Percentiles rank a stretch among this genome's conserved stretches.
These are phyloP conservation scores for Taenaris catops DNA, from an alignment of 2,888 invertebrate genomes.

Conservation along the genomic window DNA sequence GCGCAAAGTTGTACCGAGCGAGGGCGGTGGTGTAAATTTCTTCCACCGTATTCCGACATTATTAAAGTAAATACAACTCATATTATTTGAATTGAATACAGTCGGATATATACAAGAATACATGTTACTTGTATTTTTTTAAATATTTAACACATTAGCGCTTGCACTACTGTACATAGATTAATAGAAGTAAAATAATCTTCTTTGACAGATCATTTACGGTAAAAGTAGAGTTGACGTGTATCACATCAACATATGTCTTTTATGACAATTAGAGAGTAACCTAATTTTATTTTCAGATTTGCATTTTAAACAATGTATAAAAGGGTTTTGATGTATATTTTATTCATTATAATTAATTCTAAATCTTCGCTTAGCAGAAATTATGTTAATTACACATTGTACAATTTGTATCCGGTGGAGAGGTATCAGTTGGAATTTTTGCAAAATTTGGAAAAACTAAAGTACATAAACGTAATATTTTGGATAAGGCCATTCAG, in stretches of 20 bases:
- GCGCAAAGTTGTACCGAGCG: constrained; percentile 25
- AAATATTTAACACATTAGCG: too few relatives aligned
- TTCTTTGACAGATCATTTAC: too few relatives aligned
- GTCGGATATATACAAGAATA: too few relatives aligned
- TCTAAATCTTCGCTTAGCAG: constrained; percentile 33
- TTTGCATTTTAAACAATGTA: constrained; percentile 34
- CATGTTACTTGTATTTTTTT: too few relatives aligned
- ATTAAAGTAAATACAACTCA: too few relatives aligned
- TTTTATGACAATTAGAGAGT: constrained; percentile 2
- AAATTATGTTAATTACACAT: constrained; percentile 39
- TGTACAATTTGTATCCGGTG: constrained; percentile 36
- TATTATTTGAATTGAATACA: too few relatives aligned
- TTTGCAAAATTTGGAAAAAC: constrained; percentile 40
- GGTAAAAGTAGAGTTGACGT: too few relatives aligned
- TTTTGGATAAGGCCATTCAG: constrained; percentile 52
- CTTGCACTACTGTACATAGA: too few relatives aligned
- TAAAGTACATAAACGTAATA: constrained; percentile 45
- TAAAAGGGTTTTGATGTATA: constrained; percentile 29
- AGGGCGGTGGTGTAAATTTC: constrained; percentile 21
- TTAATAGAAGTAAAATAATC: too few relatives aligned
- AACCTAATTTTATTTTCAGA: neutral
- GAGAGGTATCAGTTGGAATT: constrained; percentile 46
- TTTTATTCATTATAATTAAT: constrained; percentile 36
- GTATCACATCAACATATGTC: neutral
- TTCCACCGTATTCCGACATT: constrained; percentile 16